Conservation (phyloP, 1,140 invertebrate genomes). For the Magallana gigas region DNA sequence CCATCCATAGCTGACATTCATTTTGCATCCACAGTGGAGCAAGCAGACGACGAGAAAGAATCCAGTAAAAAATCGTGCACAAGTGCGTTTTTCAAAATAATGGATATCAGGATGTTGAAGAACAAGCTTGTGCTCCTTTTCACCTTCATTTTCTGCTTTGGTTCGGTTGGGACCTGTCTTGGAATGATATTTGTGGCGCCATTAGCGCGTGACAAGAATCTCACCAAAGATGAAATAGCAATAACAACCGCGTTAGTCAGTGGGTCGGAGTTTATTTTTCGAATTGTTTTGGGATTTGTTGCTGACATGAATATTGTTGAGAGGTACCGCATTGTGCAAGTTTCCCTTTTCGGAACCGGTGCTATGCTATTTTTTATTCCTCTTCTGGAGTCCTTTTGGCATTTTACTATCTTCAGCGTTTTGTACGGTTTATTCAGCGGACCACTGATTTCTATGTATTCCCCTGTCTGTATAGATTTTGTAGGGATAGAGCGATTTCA, state of each 20-base stretch:
- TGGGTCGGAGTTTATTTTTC: constrained; percentile 35
- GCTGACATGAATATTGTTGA: constrained; percentile 31
- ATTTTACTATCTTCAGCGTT: constrained; percentile 27
- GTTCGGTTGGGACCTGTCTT: background rate
- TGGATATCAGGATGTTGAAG: constrained; percentile 40
- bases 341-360: constrained; percentile 31
- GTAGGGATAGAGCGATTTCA: constrained; percentile 32
- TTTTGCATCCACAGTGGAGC: background rate
- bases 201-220: constrained; percentile 37
- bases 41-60: background rate
- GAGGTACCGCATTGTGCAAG: constrained; percentile 22
- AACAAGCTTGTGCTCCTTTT: constrained; percentile 13
- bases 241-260: constrained; percentile 23
- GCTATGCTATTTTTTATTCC: background rate
- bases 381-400: background rate
- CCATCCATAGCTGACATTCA: background rate
- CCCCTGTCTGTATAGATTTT: constrained; percentile 44
- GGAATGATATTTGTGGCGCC: constrained; percentile 41
- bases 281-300: constrained; percentile 15
- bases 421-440: constrained; percentile 43
- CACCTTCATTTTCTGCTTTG: background rate
- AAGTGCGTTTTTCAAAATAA: background rate
- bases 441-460: constrained; percentile 30
- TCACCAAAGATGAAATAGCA: constrained; percentile 35
- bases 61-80: background rate